Evolutionary conservation across 2,888 invertebrate species (phyloP), one percentile per base, ranked within the genome.

Genomic region (Gasteruption jaculator): DNA sequence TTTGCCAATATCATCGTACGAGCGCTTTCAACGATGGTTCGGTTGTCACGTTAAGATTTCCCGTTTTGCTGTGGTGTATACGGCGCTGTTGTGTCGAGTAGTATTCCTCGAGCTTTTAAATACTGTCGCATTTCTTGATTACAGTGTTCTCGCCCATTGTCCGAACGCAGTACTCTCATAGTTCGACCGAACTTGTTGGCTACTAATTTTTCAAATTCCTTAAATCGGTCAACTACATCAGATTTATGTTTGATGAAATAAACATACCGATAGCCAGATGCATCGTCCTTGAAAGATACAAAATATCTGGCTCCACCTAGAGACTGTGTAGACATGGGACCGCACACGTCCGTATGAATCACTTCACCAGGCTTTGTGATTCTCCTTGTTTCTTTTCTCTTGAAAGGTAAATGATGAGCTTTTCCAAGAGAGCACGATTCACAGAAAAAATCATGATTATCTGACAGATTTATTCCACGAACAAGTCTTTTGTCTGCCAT

Each of bases 231-330:
- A 18, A 38, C 35, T 18, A 52, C 53, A 40, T 58, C 56, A 24
- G 38, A 40, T 22, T 46, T 48, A 18, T 55, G 44, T 45, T 53
- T 53, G 10, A 61, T 27, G 38, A 58, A 59, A 34, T 48, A 59
- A 10, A 62, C 55, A n/a, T 45, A 24, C 6, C 57, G 43, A 40
- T 48, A 59, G 33, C 52, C 50, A 5, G 53, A 45, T 26, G 48
- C 58, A 38, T 61, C 55, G 41, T 60, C 53, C 22, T 55, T 59
- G 25, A 61, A 60, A n/a, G 42, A 45, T 4, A 56, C 37, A 44
- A 52, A 61, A 34, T 48, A 61, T 31, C 46, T 43, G 5, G 55
- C 34, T 11, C 56, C 58, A 7, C 54, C 58, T 3, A 51, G n/a
- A 1, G 58, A 60, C 31, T 42, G 34, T 5, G 21, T 41, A 11